phyloP scores from a whole-genome alignment of 2,113 vertebrate species.

The Gorilla gorilla region DNA sequence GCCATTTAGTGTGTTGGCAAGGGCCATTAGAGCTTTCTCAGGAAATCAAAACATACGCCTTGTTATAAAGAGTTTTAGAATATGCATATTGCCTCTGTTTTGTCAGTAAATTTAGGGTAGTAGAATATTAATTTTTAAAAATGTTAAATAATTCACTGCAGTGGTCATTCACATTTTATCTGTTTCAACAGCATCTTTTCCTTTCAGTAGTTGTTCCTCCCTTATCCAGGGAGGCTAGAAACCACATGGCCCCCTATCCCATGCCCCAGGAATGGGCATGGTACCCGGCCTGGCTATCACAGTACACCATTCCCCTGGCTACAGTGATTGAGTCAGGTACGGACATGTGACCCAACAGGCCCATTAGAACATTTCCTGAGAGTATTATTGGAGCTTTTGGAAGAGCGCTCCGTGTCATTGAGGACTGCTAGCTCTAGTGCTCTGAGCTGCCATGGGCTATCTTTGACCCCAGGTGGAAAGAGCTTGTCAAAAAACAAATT shows the following conservation, averaged over 20 bases:
- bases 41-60: slow-evolving; percentile 9
- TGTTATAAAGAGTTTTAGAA: background rate
- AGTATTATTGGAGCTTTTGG: background rate
- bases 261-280: background rate
- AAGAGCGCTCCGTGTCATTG: background rate
- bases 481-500: background rate
- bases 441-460: background rate
- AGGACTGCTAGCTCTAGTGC: background rate
- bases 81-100: background rate
- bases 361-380: background rate
- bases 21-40: slow-evolving; percentile 35
- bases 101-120: background rate
- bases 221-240: background rate
- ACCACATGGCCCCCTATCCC: rapidly evolving
- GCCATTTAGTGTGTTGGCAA: slow-evolving; percentile 22
- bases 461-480: background rate
- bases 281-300: too few species aligned
- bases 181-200: background rate
- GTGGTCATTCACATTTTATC: background rate
- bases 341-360: background rate
- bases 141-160: background rate
- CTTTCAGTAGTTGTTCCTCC: background rate
- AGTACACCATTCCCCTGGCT: background rate
- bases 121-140: background rate
- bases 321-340: background rate